Evolutionary conservation across 2,888 invertebrate species (phyloP), one percentile per base, ranked within the genome.

Genomic region (Frankliniella intonsa): DNA sequence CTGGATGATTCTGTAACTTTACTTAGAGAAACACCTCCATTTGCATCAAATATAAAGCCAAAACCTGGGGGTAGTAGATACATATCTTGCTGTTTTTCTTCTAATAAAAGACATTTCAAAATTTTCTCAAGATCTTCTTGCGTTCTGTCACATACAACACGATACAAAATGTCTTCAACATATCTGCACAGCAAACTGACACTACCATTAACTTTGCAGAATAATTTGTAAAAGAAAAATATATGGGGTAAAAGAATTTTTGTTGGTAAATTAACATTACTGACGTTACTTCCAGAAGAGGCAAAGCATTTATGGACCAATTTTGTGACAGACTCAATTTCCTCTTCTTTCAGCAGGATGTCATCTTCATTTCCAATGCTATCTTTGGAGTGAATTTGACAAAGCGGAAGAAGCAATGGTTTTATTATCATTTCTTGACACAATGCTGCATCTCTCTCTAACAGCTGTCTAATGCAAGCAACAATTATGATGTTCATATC

Each of bases 1-100:
- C 84, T 83, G 22, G 91, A 87, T 84, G 89, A 88, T 83, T 88
- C 86, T 85, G 89, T 88, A 80, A 91, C 88, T 84, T 91, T 91
- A 82, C 88, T 86, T 25, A 76, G 22, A 76, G 10, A 84, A 80
- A 90, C 83, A 11, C 90, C 90, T 82, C 89, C 87, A 83, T 88
- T 87, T 87, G 87, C 88, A 84, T 89, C 88, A 82, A 87, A 83
- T 81, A 84, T 84, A 49, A 88, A 84, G 81, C 84, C 83, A 25
- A 88, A 82, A 82, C 87, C 85, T 81, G 85, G 84, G 82, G 86
- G 85, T 81, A 88, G 84, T 19, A 83, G 82, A 25, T 85, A 82
- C 82, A 86, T 84, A 82, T 84, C 84, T 17, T 83, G 82, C 80
- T 82, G 80, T 51, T 83, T 76, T 69, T 87, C 86, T 76, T 85